Evolutionary conservation across 2,113 vertebrate genomes (phyloP), one percentile per base, ranked within the genome.

Genomic region (Mastomys coucha): DNA sequence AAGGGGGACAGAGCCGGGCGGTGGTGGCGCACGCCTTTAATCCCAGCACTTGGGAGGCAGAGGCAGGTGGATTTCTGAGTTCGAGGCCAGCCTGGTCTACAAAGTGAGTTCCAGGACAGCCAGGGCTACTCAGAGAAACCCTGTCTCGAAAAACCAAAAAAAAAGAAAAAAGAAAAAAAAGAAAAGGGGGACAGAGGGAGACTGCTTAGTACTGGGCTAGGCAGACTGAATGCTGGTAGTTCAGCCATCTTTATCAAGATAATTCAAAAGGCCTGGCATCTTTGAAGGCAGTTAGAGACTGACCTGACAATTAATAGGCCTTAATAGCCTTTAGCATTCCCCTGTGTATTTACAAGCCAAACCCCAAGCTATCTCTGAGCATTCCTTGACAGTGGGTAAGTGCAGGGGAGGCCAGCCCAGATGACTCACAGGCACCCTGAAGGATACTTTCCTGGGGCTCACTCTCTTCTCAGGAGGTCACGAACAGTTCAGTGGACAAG

Each of bases 261-360:
- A 91, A 93, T 90, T 70, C 84, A 70, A 17, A 67, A 22, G 49
- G 53, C 39, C 7, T 33, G 14, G 33, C 36, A 19, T n/a, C 78
- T 89, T 33, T 28, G 88, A 94, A 93, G 69, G 75, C 88, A 89
- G 89, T 39, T 91, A 24, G 58, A 92, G n/a, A 65, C 75, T 93
- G 91, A 75, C 70, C 65, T 75, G 33, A 45, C 60, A 36, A 53
- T 9, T 69, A 45, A 45, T 45, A 45, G 45, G 36, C 78, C 80
- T 94, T 77, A 31, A 88, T 56, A 65, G 63, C 89, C 84, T 80
- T 73, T 51, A 93, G 33, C 67, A 12, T 19, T 28, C 75, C 90
- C 39, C 94, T 58, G 19, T 24, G 28, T 20, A 36, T 49, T 70
- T 65, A 91, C 36, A 4, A 1, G 39, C 81, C 65, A 96, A 80